Conservation (phyloP, 2,113 vertebrate genomes). For the Engystomops pustulosus region DNA sequence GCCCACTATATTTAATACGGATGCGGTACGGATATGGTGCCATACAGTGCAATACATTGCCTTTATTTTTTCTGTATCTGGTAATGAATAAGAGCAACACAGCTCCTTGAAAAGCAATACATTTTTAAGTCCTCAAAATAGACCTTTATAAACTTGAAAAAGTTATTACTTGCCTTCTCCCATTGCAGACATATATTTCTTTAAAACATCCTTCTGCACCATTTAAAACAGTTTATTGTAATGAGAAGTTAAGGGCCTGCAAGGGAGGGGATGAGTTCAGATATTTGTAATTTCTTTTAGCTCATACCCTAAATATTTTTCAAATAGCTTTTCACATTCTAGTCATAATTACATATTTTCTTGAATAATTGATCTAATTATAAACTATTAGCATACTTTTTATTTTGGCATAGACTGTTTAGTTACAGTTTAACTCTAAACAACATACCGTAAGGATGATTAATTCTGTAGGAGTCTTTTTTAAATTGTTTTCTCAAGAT, state of each 20-base stretch:
- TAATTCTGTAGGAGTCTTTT: constrained; percentile 28
- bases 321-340: background rate
- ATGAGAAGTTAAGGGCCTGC: background rate
- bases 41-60: no score
- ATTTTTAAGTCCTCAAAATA: no score
- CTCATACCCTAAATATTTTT: background rate
- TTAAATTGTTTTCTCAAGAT: background rate
- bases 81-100: no score
- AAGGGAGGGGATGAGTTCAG: background rate
- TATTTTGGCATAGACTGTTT: background rate
- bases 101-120: no score
- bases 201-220: no score
- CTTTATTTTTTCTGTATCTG: no score
- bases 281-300: constrained; percentile 22
- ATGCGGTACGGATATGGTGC: no score
- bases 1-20: no score
- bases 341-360: constrained; percentile 6
- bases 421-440: background rate
- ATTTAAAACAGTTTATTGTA: no score
- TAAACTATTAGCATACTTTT: constrained; percentile 12
- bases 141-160: no score
- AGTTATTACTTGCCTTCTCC: no score
- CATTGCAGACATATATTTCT: no score
- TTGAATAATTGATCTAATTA: constrained; percentile 14
- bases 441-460: background rate